Percentiles rank a stretch among this genome's conserved stretches.
Conservation (phyloP, 2,888 invertebrate species). For the Meloe dianella region DNA sequence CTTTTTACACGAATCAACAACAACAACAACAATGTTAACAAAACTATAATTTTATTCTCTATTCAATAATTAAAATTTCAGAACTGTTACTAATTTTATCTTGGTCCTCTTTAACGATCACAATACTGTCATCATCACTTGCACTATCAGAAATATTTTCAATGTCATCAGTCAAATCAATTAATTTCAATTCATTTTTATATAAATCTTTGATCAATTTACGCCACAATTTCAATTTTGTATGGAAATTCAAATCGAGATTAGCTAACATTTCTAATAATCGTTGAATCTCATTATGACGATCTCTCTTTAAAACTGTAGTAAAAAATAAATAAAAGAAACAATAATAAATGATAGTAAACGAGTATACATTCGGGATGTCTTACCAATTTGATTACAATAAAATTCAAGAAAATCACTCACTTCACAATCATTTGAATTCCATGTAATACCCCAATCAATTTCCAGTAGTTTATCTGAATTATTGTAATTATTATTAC, state of each 20-base stretch:
- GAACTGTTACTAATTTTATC: conserved; percentile 1
- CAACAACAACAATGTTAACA: neutral
- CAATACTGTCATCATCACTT: conserved; percentile 19
- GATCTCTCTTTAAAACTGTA: conserved; percentile 27
- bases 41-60: conserved; percentile 4
- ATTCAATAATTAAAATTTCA: conserved; percentile 19
- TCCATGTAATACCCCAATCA: conserved; percentile 35
- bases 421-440: conserved; percentile 33
- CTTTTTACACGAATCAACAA: too few relatives aligned
- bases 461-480: conserved; percentile 27
- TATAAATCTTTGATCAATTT: conserved; percentile 31
- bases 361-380: too few relatives aligned
- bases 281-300: conserved; percentile 23
- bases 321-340: conserved; percentile 10
- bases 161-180: conserved; percentile 18
- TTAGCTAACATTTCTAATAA: conserved; percentile 30
- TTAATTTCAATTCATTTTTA: conserved; percentile 7
- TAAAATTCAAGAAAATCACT: conserved; percentile 36
- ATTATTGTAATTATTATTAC: conserved; percentile 25
- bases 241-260: conserved; percentile 30
- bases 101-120: conserved; percentile 1
- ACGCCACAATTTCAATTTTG: conserved; percentile 37
- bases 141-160: conserved; percentile 6
- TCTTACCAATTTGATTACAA: conserved; percentile 36
- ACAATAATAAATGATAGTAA: neutral